Percentiles rank a stretch among this genome's conserved stretches.
Conservation (phyloP, 2,888 invertebrate genomes). For the Agelastica alni region DNA sequence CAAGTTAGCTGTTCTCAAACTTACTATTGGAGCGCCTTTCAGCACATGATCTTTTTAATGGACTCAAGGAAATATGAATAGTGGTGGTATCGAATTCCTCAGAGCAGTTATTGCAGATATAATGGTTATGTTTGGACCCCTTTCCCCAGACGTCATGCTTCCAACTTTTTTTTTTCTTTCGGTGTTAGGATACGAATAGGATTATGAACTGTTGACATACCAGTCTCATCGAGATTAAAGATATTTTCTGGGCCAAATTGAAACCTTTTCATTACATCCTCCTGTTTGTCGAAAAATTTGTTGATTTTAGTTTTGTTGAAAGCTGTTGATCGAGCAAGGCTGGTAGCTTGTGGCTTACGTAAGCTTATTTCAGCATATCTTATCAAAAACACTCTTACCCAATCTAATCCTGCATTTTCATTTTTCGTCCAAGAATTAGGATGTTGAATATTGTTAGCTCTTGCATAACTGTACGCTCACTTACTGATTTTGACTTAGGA, state of each 20-base stretch:
- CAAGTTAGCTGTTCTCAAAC: not conserved
- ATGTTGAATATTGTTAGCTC: slow-evolving; percentile 35
- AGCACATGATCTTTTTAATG: not conserved
- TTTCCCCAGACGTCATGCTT: not conserved
- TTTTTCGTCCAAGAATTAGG: slow-evolving; percentile 31
- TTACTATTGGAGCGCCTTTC: not conserved
- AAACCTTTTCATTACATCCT: slow-evolving; percentile 2
- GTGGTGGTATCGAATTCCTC: not conserved
- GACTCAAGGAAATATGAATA: not conserved
- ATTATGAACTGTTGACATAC: slow-evolving; percentile 41
- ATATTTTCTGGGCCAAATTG: slow-evolving; percentile 31
- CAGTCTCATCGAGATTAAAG: slow-evolving; percentile 43
- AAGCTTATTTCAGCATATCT: slow-evolving; percentile 34
- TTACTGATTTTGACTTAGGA: too few relatives aligned
- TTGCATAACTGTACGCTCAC: slow-evolving; percentile 33
- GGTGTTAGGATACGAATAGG: too few relatives aligned
- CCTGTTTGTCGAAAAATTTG: too few relatives aligned
- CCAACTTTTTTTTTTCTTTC: slow-evolving; percentile 42
- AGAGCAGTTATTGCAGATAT: not conserved
- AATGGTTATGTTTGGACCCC: not conserved
- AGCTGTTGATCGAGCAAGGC: slow-evolving; percentile 40
- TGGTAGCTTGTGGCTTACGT: slow-evolving; percentile 42
- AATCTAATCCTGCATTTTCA: slow-evolving; percentile 31
- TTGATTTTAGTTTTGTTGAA: slow-evolving; percentile 41
- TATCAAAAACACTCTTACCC: slow-evolving; percentile 30